These are phyloP conservation scores for Eupeodes latifasciatus DNA, from an alignment of 2,888 invertebrate species.

Conservation along the genomic window DNA sequence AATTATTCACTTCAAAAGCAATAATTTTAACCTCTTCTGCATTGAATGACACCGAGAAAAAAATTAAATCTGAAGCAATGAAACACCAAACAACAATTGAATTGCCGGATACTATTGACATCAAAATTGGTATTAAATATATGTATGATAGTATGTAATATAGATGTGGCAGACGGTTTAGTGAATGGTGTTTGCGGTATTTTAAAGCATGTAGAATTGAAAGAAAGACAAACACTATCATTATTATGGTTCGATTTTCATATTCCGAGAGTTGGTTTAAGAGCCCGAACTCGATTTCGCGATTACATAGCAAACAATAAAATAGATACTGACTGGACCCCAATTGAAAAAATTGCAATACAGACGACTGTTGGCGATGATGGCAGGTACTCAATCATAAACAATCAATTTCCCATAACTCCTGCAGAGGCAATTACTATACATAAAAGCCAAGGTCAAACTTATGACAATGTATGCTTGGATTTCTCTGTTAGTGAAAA, in stretches of 20 bases:
- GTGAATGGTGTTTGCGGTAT: neutral
- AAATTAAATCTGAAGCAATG: neutral
- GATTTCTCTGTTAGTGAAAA: neutral
- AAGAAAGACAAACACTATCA: neutral
- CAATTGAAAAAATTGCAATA: neutral
- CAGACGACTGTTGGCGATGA: neutral
- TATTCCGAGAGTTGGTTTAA: neutral
- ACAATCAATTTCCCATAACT: neutral
- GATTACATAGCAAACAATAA: neutral
- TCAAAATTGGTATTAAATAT: neutral
- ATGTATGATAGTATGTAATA: neutral
- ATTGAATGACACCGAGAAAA: neutral
- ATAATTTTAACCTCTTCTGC: neutral
- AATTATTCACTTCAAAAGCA: neutral
- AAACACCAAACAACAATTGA: neutral
- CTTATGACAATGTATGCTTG: neutral
- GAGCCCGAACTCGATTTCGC: neutral
- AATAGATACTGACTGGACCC: neutral
- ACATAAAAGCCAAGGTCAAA: neutral
- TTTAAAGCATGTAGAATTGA: neutral
- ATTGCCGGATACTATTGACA: too few species aligned
- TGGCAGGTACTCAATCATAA: neutral
- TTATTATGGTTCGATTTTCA: neutral
- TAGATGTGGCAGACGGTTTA: neutral
- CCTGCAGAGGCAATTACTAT: neutral